Evolutionary conservation across 2,113 vertebrate species (phyloP), one percentile per base, ranked within the genome.

Genomic region (Phasianus colchicus): DNA sequence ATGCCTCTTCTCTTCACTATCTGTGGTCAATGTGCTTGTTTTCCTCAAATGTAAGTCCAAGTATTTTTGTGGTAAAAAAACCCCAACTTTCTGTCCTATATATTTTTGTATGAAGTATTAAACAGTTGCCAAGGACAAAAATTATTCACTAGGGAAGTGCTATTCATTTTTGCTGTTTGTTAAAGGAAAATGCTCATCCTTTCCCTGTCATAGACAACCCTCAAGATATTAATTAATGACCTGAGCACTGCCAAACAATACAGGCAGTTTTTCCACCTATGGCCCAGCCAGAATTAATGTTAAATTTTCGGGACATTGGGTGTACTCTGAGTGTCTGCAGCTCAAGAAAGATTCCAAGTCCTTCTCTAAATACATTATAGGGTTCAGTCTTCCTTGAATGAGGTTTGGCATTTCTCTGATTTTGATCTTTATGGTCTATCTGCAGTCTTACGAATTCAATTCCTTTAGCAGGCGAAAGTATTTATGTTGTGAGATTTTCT

Each of bases 21-120:
- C 3, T 47, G 3, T 30, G 4, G 6, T 25, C 67, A 60, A 32
- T 6, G 7, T 0, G 14, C 20, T 16, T 6, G 0, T 19, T 40
- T 87, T 82, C 45, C 22, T 45, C 2, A 18, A 79, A 83, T 70
- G 11, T 2, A 48, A 38, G 48, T 69, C 21, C 2, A 14, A 2
- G 2, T 22, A 25, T 11, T 32, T 52, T 65, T 48, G 14, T 36
- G 43, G 63, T 54, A 88, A 64, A 69, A 48, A 32, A 20, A 32
- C 27, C 15, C 4, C 24, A 5, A 21, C 8, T 52, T 80, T 65
- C 29, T 67, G 3, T 57, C 73, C 10, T 21, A 13, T 25, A 57
- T n/a, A 10, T 54, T 86, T 60, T 84, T 43, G 8, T 57, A 10
- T 32, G 22, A 18, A 40, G 15, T 21, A 40, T 42, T 7, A 76